These are phyloP conservation scores for Dendrocopos noguchii DNA, from an alignment of 2,113 vertebrate genomes.

Conservation along the genomic window DNA sequence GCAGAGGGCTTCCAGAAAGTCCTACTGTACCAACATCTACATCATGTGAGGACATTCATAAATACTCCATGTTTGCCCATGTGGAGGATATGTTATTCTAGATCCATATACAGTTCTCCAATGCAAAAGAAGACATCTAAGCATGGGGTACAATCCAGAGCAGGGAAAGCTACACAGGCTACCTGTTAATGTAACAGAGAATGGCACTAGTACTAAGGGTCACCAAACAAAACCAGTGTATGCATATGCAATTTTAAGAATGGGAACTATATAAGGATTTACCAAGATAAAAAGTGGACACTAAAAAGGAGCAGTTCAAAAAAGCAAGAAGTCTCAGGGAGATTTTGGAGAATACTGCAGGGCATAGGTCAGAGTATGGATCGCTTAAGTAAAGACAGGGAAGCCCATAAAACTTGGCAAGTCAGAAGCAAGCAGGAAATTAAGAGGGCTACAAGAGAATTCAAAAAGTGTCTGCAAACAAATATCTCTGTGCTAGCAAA, in stretches of 20 bases:
- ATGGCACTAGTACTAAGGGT: not conserved
- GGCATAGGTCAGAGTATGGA: not conserved
- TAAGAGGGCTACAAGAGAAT: not conserved
- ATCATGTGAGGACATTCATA: not conserved
- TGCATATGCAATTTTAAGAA: not conserved
- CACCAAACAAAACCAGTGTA: not conserved
- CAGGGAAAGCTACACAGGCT: not conserved
- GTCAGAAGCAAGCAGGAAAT: constrained; percentile 33
- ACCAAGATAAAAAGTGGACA: not conserved
- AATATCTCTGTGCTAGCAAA: not conserved
- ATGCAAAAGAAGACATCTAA: not conserved
- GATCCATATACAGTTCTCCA: not conserved
- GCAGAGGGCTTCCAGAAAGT: not conserved
- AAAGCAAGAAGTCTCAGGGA: constrained; percentile 5
- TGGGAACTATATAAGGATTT: not conserved
- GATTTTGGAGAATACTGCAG: not conserved
- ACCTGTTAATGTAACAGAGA: not conserved
- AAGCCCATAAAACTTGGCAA: not conserved
- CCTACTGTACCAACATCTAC: not conserved
- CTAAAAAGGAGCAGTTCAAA: not conserved
- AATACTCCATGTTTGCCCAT: not conserved
- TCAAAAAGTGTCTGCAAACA: not conserved
- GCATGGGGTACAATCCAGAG: not conserved
- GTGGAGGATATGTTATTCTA: fast-evolving
- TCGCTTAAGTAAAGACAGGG: not conserved